Percentiles rank a stretch among this genome's conserved stretches.
Conservation (phyloP, 2,113 vertebrate species). For the Catharus bicknelli region DNA sequence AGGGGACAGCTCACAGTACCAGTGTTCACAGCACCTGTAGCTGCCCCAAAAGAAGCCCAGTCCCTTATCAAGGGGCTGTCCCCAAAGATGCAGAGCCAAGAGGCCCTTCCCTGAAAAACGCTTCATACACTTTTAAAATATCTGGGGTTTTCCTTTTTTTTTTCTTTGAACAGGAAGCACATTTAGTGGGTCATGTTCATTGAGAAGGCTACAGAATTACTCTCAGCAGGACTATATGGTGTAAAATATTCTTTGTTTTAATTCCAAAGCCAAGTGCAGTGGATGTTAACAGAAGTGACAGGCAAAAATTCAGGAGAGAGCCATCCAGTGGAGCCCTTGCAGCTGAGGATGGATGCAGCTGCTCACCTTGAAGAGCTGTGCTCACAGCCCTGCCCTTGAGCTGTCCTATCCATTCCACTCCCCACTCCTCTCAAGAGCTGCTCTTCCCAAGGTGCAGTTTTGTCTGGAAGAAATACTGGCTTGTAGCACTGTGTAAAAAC, state of each 20-base stretch:
- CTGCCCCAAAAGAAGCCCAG: background rate
- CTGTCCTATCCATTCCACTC: background rate
- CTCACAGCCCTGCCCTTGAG: conserved; percentile 33
- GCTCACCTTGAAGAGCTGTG: background rate
- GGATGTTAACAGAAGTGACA: background rate
- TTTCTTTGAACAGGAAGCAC: background rate
- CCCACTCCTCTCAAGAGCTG: background rate
- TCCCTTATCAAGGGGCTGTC: background rate
- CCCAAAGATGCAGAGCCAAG: fast-evolving
- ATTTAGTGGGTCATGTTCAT: background rate
- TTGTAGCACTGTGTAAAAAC: conserved; percentile 4
- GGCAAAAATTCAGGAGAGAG: background rate
- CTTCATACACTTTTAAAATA: fast-evolving
- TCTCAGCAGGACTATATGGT: fast-evolving
- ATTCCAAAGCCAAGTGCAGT: background rate
- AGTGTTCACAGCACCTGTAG: too few relatives aligned
- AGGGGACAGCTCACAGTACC: fast-evolving
- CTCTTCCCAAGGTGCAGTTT: conserved; percentile 49
- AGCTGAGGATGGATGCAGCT: background rate
- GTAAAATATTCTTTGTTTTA: background rate
- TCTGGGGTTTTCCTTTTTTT: background rate
- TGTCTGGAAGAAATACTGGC: conserved; percentile 21
- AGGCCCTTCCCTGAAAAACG: background rate
- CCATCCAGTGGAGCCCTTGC: background rate
- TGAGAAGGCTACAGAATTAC: background rate